Evolutionary conservation across 2,888 invertebrate species (phyloP).

Genomic region (Herminia tarsipennalis): DNA sequence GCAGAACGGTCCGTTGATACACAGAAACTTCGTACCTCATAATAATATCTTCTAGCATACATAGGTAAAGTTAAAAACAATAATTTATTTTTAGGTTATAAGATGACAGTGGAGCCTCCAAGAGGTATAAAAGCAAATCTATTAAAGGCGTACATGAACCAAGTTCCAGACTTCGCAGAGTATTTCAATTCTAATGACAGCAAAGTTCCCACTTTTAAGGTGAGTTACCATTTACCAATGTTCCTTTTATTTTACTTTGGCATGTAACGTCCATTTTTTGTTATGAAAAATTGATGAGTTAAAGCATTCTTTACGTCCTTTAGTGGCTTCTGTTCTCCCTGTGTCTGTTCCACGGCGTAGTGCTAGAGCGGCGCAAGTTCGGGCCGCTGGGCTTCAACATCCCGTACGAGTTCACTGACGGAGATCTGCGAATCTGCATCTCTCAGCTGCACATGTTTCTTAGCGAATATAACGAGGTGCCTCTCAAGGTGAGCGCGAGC

Average conservation of each 20-base stretch:
- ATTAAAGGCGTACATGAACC: constrained; percentile 86
- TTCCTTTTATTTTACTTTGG: too few species aligned
- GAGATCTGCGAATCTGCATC: constrained; percentile 94
- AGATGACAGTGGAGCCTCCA: constrained; percentile 94
- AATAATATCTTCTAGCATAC: not conserved
- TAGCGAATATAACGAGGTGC: constrained; percentile 91
- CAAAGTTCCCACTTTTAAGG: constrained; percentile 89
- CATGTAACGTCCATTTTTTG: too few species aligned
- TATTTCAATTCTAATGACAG: constrained; percentile 85
- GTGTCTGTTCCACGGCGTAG: constrained; percentile 94
- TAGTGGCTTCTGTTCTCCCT: constrained; percentile 92
- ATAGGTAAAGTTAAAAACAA: too few species aligned
- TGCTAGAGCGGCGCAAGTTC: constrained; percentile 93
- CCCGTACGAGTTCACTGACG: constrained; percentile 95
- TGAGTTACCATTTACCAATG: too few species aligned
- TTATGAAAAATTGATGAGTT: too few species aligned
- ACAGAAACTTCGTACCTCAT: not conserved
- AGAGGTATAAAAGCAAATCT: constrained; percentile 91
- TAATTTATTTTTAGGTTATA: constrained; percentile 87
- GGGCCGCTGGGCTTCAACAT: constrained; percentile 96
- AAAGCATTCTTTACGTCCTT: not conserved
- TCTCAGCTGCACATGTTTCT: constrained; percentile 93
- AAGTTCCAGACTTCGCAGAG: constrained; percentile 87
- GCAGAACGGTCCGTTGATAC: constrained; percentile 85
- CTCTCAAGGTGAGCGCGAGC: constrained; percentile 89